Evolutionary conservation across 2,113 vertebrate species (phyloP), one percentile per base, ranked within the genome.

Genomic region (Hippocampus zosterae): DNA sequence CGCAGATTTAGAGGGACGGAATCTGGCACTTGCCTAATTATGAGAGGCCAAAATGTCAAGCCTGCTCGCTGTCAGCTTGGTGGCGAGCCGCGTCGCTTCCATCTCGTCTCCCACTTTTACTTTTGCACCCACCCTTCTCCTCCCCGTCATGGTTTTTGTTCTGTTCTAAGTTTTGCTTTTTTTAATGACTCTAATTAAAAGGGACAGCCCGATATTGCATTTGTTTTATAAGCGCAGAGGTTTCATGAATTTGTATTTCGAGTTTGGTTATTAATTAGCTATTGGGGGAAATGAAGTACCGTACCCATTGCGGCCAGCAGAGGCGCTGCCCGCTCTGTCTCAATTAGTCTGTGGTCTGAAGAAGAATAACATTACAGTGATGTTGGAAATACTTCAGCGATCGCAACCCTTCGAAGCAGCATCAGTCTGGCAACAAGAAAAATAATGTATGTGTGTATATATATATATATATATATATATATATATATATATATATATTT

Each of bases 1-100:
- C 87, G 77, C 88, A 90, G 91, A 92, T 92, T 93, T 92, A 90
- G 88, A 85, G 79, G 89, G 91, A 92, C 78, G 70, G 83, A 85
- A 91, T 91, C 89, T 92, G 91, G 90, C 92, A 90, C 90, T 86
- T 92, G 83, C 85, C 88, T 93, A 93, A 93, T 93, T 92, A 93
- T 82, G 83, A 84, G 86, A 87, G 91, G 91, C 90, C 91, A 92
- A 92, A 55, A 93, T 91, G 92, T 93, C 91, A 93, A 91, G 91
- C 90, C 89, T 92, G 91, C 91, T 93, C 76, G 83, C 90, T 91
- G 92, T 92, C 92, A 91, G 88, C 89, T 91, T 83, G 86, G 87
- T 88, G 81, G 84, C 82, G 75, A 83, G 81, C 79, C 76, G 82
- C 76, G 81, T 74, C 71, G 87, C 81, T 79, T 88, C 75, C 77